Percentiles rank a stretch among this genome's conserved stretches.
Evolutionary conservation across 2,888 invertebrate genomes (phyloP).

Genomic region (Melanostoma scalare): DNA sequence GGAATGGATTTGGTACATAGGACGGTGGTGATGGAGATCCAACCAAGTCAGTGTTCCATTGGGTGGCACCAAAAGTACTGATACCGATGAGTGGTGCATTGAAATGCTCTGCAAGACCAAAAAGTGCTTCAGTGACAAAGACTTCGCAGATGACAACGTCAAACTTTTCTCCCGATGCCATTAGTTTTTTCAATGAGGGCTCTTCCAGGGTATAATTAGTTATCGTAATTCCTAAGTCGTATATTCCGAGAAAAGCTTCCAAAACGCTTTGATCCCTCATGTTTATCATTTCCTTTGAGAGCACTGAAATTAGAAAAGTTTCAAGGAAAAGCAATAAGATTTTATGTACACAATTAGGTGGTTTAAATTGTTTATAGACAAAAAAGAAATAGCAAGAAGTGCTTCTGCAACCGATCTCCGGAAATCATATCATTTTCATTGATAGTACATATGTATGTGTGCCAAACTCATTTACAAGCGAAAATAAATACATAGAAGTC

Average conservation of each 20-base stretch:
- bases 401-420: too few relatives aligned
- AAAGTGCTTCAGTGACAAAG: conserved; percentile 80
- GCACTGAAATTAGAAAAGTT: not conserved
- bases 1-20: conserved; percentile 78
- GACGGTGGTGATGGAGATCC: conserved; percentile 80
- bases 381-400: too few relatives aligned
- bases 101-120: conserved; percentile 79
- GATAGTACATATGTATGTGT: too few relatives aligned
- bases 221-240: conserved; percentile 76
- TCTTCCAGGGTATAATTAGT: conserved; percentile 76
- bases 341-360: not conserved
- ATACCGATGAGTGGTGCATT: conserved; percentile 79
- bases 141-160: conserved; percentile 81
- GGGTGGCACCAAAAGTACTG: conserved; percentile 77
- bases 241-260: conserved; percentile 42
- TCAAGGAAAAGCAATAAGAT: not conserved
- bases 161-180: conserved; percentile 78
- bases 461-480: too few relatives aligned
- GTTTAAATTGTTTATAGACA: too few relatives aligned
- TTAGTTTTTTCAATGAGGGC: conserved; percentile 73
- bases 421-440: too few relatives aligned
- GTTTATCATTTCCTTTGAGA: not conserved
- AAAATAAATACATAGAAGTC: too few relatives aligned
- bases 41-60: conserved; percentile 79
- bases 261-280: not conserved